Conservation (phyloP, 2,113 vertebrate species). For the Eptesicus fuscus region DNA sequence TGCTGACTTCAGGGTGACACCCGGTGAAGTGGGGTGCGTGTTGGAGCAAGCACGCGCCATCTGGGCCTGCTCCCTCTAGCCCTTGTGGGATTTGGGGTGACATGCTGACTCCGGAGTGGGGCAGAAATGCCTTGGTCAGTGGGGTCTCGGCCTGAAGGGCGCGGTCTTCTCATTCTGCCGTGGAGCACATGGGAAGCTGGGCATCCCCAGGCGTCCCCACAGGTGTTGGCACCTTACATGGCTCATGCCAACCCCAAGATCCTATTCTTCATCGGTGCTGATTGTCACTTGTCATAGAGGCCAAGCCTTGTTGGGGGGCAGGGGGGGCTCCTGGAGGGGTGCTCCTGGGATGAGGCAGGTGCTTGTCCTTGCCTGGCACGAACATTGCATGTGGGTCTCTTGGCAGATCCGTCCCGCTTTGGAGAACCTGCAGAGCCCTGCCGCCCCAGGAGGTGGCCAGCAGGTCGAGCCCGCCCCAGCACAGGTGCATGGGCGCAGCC, state of each 20-base stretch:
- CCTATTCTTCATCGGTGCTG: fast-evolving
- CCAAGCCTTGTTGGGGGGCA: not conserved
- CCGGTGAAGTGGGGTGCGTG: not conserved
- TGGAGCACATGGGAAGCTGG: too few relatives aligned
- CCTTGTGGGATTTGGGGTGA: fast-evolving
- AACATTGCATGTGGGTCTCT: not conserved
- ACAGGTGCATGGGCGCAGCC: not conserved
- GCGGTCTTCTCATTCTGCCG: fast-evolving
- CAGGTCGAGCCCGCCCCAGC: not conserved
- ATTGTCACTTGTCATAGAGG: not conserved
- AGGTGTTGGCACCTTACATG: too few relatives aligned
- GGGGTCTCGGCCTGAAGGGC: too few relatives aligned
- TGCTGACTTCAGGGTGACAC: fast-evolving
- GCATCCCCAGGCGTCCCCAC: fast-evolving
- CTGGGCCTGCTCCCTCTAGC: not conserved
- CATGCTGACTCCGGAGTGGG: not conserved
- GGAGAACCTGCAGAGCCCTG: not conserved
- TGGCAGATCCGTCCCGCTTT: not conserved
- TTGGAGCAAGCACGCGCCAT: fast-evolving
- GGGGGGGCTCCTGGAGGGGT: too few relatives aligned
- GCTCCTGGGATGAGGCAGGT: too few relatives aligned
- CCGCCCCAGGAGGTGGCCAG: not conserved
- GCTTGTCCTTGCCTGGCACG: fast-evolving
- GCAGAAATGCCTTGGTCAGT: not conserved
- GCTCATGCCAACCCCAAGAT: not conserved